Percentiles rank a stretch among this genome's conserved stretches.
These are phyloP conservation scores for Drosophila pandora DNA, from an alignment of 1,140 invertebrate species.

Conservation along the genomic window DNA sequence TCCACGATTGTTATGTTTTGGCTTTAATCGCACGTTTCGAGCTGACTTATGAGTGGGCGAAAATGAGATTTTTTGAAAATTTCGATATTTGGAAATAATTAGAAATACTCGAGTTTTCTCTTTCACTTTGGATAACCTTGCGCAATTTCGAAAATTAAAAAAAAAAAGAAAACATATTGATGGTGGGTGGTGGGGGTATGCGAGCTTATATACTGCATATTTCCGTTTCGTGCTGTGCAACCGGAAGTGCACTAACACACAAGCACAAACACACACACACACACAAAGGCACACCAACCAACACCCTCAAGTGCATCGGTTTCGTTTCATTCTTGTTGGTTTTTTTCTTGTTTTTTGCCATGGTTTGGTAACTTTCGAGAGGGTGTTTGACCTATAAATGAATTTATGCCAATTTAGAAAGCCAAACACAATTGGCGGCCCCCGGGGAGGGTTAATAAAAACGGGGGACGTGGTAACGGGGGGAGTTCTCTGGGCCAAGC, in stretches of 20 bases:
- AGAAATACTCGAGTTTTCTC: slow-evolving; percentile 18
- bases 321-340: not conserved
- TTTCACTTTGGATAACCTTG: slow-evolving; percentile 45
- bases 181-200: not conserved
- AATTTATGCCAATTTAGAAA: slow-evolving; percentile 70
- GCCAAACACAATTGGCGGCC: slow-evolving; percentile 26
- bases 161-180: not conserved
- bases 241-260: slow-evolving; percentile 58
- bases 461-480: slow-evolving; percentile 15
- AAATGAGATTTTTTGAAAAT: slow-evolving; percentile 12
- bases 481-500: slow-evolving; percentile 26
- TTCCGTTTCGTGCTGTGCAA: slow-evolving; percentile 55
- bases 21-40: slow-evolving; percentile 51
- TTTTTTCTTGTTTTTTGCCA: slow-evolving; percentile 3
- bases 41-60: slow-evolving; percentile 33
- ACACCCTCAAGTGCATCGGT: slow-evolving; percentile 26
- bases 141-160: slow-evolving; percentile 24
- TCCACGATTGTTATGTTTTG: slow-evolving; percentile 44
- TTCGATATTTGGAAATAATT: slow-evolving; percentile 22
- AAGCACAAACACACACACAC: slow-evolving; percentile 20
- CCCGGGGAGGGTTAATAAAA: slow-evolving; percentile 6
- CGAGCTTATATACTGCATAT: slow-evolving; percentile 28
- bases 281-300: slow-evolving; percentile 9
- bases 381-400: slow-evolving; percentile 77
- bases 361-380: slow-evolving; percentile 36